Evolutionary conservation across 2,797 vertebrate genomes (phyloP).

Genomic region (Brachymystax lenok): DNA sequence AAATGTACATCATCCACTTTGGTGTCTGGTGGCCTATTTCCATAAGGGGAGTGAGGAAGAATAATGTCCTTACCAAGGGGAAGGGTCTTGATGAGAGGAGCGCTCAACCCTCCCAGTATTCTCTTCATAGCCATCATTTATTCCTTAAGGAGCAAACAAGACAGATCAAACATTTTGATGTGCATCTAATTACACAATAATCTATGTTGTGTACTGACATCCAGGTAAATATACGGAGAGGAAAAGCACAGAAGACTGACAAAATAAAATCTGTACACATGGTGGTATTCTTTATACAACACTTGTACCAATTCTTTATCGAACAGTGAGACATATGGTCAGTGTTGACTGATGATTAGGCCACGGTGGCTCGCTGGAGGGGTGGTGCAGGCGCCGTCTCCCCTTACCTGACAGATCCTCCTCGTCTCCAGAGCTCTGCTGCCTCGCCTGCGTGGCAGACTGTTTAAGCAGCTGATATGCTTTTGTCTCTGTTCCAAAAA

Average conservation of each 20-base stretch:
- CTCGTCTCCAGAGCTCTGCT: constrained; percentile 57
- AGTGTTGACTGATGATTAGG: constrained; percentile 45
- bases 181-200: constrained; percentile 49
- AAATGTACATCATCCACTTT: constrained; percentile 80
- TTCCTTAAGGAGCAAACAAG: constrained; percentile 77
- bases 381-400: constrained; percentile 10
- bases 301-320: constrained; percentile 4
- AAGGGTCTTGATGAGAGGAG: constrained; percentile 79
- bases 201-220: constrained; percentile 1
- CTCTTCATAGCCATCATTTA: constrained; percentile 71
- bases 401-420: constrained; percentile 69
- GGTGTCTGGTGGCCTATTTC: constrained; percentile 79
- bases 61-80: constrained; percentile 76
- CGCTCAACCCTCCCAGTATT: constrained; percentile 72
- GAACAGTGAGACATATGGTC: constrained; percentile 32
- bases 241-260: not conserved
- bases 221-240: constrained; percentile 17
- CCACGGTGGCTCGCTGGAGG: constrained; percentile 28
- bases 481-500: constrained; percentile 78
- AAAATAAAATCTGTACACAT: not conserved
- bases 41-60: constrained; percentile 70
- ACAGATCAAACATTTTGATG: constrained; percentile 61
- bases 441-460: constrained; percentile 77
- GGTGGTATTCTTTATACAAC: not conserved
- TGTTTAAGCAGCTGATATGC: constrained; percentile 88